Evolutionary conservation across 2,797 vertebrate genomes (phyloP), one percentile per base, ranked within the genome.

Genomic region (Denticeps clupeoides): DNA sequence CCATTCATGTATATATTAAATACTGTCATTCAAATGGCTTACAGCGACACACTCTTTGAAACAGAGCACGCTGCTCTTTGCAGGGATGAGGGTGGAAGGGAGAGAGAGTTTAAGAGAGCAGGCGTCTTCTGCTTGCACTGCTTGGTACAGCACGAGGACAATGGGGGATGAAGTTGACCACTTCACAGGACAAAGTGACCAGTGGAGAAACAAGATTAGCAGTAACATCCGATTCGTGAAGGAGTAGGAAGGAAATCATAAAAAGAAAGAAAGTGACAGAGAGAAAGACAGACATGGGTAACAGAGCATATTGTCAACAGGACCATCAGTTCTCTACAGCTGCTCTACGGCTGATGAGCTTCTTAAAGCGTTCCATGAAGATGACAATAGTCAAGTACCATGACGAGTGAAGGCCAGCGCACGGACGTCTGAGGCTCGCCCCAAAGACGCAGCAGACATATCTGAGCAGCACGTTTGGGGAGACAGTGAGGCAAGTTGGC

Each of bases 141-240:
- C 77, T 79, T 74, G 82, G 84, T 71, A 74, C 83, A 85, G 82
- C 81, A 65, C 70, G 66, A 73, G 82, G 78, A 79, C 67, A 75
- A n/a, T n/a, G 82, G 83, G 80, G 78, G 68, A 64, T 77, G 79
- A 19, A 85, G 86, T 85, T 86, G 81, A 79, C 78, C 81, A 65
- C 75, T 66, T 56, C 70, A 83, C 71, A 77, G 73, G 73, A 83
- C 80, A 75, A 47, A 55, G 88, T 80, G n/a, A n/a, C 80, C 78
- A 71, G 82, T 81, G 86, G 77, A 79, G 74, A 80, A 85, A 77
- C 65, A 70, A 68, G 84, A 82, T 84, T 73, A 76, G 83, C 83
- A n/a, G n/a, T 84, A 87, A 84, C 79, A 75, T 75, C 78, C 67
- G 79, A 83, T 38, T 65, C 69, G 67, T 56, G 60, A 55, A 65